A percentile compares a stretch with the other conserved stretches of the same genome.
Conservation (phyloP, 2,113 vertebrate genomes). For the Prunella himalayana region DNA sequence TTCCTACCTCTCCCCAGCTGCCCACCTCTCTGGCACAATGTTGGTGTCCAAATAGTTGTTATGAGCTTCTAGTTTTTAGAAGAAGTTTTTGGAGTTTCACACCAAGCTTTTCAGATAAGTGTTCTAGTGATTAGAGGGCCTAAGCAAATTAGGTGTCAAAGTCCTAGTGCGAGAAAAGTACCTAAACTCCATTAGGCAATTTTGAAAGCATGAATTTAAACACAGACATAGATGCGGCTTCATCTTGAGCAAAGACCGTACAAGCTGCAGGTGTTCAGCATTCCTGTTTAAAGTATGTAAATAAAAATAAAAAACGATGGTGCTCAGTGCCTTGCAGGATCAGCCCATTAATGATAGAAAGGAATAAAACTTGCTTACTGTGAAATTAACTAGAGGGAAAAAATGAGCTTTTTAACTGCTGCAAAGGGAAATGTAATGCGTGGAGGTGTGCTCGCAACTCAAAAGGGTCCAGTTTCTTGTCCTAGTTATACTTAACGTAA, state of each 20-base stretch:
- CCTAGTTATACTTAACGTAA: not conserved
- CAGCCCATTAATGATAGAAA: not conserved
- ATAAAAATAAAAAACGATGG: not conserved
- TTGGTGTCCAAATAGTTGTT: not conserved
- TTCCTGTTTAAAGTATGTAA: not conserved
- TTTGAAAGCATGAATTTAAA: not conserved
- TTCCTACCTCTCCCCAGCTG: fast-evolving
- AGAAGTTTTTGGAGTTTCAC: not conserved
- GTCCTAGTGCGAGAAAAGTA: not conserved
- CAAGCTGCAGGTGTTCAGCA: not conserved
- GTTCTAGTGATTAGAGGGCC: not conserved
- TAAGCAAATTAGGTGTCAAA: not conserved
- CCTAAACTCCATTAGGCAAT: not conserved
- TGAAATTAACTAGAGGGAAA: not conserved
- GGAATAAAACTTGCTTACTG: not conserved
- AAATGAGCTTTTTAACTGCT: not conserved
- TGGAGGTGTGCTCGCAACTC: not conserved
- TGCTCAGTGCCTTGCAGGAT: not conserved
- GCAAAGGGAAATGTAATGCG: not conserved
- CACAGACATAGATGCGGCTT: not conserved
- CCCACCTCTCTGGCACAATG: fast-evolving
- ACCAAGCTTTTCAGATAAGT: not conserved
- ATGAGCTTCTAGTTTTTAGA: not conserved
- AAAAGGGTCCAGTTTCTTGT: not conserved
- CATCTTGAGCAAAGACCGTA: not conserved